Evolutionary conservation across 2,797 vertebrate genomes (phyloP), one percentile per base, ranked within the genome.

Genomic region (Argya squamiceps): DNA sequence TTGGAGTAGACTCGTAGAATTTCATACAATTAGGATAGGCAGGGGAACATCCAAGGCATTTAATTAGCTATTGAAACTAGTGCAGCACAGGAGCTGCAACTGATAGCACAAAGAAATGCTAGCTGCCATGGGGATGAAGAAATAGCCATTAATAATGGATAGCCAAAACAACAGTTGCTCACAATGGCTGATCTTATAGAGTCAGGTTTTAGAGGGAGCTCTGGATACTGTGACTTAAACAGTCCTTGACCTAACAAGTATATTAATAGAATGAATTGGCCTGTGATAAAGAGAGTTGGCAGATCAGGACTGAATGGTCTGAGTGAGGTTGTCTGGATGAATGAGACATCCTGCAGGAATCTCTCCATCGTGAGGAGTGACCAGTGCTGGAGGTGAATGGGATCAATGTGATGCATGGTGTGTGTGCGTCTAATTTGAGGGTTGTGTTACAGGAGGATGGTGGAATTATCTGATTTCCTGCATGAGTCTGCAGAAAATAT

Each of bases 291-390:
- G 46, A 32, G 43, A 74, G 15, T 17, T 71, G 76, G 36, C 59
- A 55, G 27, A 18, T 55, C 27, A 34, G n/a, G 63, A 46, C 47
- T 80, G 50, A 69, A 36, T 20, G 15, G 16, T 56, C 7, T 37
- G 39, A 67, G 15, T 30, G 46, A 56, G 39, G 12, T 2, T 93
- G 60, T 15, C 11, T 32, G 58, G 49, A 49, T 0, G 0, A 29
- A 27, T n/a, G 53, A 77, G n/a, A 26, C 43, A 11, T 21, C 67
- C 6, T 23, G 44, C 2, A 2, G 12, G 68, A 80, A 39, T 46
- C 41, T 56, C 41, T 56, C 34, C 1, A 2, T 18, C 1, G 4
- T 2, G 9, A 5, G 23, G 19, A 70, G 15, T 2, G 3, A 62
- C 34, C 12, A 10, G 53, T 36, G 29, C 58, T 46, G 63, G 34